Evolutionary conservation across 2,888 invertebrate genomes (phyloP).

Genomic region (Congeria kusceri): DNA sequence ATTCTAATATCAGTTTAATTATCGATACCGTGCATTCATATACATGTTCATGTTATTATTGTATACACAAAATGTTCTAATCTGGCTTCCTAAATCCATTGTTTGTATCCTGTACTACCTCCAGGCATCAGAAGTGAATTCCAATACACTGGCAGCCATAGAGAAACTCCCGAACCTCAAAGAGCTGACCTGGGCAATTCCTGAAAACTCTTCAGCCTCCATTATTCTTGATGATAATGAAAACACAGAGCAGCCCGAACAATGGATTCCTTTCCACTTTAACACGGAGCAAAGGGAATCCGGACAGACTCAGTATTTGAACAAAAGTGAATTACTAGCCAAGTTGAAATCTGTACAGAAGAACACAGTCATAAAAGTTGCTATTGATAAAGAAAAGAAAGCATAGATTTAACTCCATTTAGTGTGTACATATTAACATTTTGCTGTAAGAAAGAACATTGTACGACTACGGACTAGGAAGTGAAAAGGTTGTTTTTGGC

Average conservation of each 20-base stretch:
- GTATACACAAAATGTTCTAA: no score
- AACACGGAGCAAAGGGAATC: background rate
- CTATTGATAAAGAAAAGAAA: no score
- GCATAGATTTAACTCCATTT: no score
- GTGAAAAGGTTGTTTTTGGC: no score
- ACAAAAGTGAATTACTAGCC: background rate
- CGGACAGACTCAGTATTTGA: slow-evolving; percentile 1
- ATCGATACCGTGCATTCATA: no score
- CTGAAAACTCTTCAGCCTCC: slow-evolving; percentile 52
- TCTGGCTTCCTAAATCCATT: no score
- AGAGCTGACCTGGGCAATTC: slow-evolving; percentile 72
- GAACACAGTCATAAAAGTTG: background rate
- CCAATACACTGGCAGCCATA: slow-evolving; percentile 68
- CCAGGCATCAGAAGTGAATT: slow-evolving; percentile 74
- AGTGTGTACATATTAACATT: no score
- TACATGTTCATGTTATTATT: no score
- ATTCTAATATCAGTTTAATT: no score
- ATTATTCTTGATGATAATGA: slow-evolving; percentile 65
- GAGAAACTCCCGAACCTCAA: slow-evolving; percentile 60
- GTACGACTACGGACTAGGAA: no score
- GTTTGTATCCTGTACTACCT: no score
- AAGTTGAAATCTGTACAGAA: background rate
- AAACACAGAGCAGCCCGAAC: slow-evolving; percentile 26
- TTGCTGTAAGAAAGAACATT: no score
- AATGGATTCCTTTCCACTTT: slow-evolving; percentile 66